Evolutionary conservation across 2,888 invertebrate genomes (phyloP).

Genomic region (Melipona beecheii): DNA sequence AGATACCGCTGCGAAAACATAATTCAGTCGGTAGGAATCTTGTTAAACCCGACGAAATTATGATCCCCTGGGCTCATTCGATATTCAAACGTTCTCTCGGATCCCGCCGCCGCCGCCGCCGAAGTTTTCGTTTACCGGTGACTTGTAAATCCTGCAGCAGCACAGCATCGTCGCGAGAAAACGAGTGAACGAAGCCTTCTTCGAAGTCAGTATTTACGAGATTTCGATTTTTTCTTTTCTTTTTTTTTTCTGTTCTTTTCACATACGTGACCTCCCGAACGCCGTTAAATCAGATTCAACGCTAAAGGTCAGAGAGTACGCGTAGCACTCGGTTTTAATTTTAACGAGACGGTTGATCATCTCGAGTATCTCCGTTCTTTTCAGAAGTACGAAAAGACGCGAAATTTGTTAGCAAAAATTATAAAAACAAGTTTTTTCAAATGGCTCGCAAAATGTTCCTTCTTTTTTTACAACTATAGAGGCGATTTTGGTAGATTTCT

Average conservation of each 20-base stretch:
- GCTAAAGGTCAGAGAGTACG: too few relatives aligned
- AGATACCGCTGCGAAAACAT: conserved; percentile 68
- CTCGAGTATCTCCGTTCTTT: too few relatives aligned
- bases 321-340: neutral
- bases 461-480: too few relatives aligned
- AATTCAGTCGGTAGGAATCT: conserved; percentile 67
- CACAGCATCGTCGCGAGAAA: too few relatives aligned
- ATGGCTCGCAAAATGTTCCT: too few relatives aligned
- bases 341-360: conserved; percentile 6
- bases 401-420: too few relatives aligned
- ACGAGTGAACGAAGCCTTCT: too few relatives aligned
- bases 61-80: conserved; percentile 65
- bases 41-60: conserved; percentile 72
- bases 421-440: too few relatives aligned
- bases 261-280: neutral
- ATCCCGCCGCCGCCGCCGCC: neutral
- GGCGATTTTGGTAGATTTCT: too few relatives aligned
- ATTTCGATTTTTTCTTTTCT: neutral
- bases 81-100: conserved; percentile 59
- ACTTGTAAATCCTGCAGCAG: conserved; percentile 47
- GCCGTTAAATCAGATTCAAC: conserved; percentile 4
- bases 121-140: conserved; percentile 47
- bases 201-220: conserved; percentile 2
- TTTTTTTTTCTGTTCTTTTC: too few relatives aligned
- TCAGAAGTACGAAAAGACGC: too few relatives aligned